A percentile compares a stretch with the other conserved stretches of the same genome.
Conservation (phyloP, 2,888 invertebrate genomes). For the Ochropleura plecta region DNA sequence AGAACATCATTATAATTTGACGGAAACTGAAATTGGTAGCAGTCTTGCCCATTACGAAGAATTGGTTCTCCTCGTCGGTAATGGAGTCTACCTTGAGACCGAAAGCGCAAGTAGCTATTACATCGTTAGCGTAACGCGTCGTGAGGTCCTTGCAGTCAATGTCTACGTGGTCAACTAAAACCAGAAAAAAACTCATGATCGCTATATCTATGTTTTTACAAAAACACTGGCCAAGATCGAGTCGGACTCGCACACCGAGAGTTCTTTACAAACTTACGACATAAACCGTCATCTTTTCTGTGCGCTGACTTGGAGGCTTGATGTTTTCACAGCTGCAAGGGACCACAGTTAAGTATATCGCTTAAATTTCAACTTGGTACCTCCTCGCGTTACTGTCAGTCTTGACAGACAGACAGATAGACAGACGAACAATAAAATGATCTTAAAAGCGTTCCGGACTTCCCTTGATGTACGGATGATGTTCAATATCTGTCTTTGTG, state of each 20-base stretch:
- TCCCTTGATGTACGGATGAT: too few relatives aligned
- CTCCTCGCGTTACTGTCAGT: too few relatives aligned
- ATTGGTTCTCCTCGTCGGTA: constrained; percentile 87
- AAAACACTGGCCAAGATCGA: not conserved
- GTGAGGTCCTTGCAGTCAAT: constrained; percentile 85
- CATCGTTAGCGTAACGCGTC: constrained; percentile 87
- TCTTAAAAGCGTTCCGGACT: too few relatives aligned
- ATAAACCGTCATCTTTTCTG: too few relatives aligned
- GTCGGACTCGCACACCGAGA: too few relatives aligned
- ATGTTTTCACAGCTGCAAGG: too few relatives aligned
- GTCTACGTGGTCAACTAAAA: constrained; percentile 69
- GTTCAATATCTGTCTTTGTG: not conserved
- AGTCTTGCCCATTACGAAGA: constrained; percentile 88
- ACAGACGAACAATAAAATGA: too few relatives aligned
- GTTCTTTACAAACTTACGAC: too few relatives aligned
- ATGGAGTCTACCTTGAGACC: constrained; percentile 90
- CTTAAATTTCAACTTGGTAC: too few relatives aligned
- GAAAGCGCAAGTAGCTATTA: constrained; percentile 89
- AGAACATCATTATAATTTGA: constrained; percentile 66
- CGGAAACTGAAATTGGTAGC: constrained; percentile 77
- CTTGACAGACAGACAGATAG: too few relatives aligned
- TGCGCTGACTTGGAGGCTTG: too few relatives aligned
- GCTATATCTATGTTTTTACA: not conserved
- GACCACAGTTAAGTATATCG: too few relatives aligned
- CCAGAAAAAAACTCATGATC: not conserved